Base-by-base conservation (phyloP, 2,888 invertebrate species). In the Leptopilina drosophilae region DNA sequence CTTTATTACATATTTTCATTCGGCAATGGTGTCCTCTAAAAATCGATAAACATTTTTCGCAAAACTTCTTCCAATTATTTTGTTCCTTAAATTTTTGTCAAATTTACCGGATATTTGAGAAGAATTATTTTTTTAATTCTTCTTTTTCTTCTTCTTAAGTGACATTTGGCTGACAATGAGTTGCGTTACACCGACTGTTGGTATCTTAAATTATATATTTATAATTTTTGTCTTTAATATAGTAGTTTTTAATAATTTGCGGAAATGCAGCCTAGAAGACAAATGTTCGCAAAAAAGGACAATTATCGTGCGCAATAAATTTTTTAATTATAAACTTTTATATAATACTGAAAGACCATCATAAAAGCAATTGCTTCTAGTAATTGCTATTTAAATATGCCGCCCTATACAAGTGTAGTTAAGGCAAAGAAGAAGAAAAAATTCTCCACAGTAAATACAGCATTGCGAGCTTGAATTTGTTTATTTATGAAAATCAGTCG, bases 401-500 rank as follows among this genome's bases (percentile, higher is more conserved):
- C 62, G 62, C 62, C 20, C 20, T 62, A 11, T 49, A 49, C 12
- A 62, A n/a, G n/a, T 15, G 59, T 62, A 62, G 62, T 62, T 62
- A 62, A 8, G 8, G 33, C 33, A 33, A 33, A 33, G 5, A 59
- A 59, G 59, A n/a, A 59, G 59, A 56, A 12, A n/a, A 2, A 59
- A 5, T 0, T 11, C 20, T 20, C 9, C 9, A 62, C n/a, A 20
- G 62, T 62, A 62, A 62, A 62, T 62, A 62, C 62, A 20, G 62
- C 62, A 62, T 62, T 9, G 7, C 15, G 62, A 49, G 12, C 20
- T 62, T 62, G 15, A 62, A 62, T 62, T 62, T 62, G 62, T 62
- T 62, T 62, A 62, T 62, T 62, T 62, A 62, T 62, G 62, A 62
- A 62, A 62, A 62, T 62, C 62, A 62, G 62, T 62, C 62, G 20